Conservation (phyloP, 2,888 invertebrate genomes). For the Protonemura montana region DNA sequence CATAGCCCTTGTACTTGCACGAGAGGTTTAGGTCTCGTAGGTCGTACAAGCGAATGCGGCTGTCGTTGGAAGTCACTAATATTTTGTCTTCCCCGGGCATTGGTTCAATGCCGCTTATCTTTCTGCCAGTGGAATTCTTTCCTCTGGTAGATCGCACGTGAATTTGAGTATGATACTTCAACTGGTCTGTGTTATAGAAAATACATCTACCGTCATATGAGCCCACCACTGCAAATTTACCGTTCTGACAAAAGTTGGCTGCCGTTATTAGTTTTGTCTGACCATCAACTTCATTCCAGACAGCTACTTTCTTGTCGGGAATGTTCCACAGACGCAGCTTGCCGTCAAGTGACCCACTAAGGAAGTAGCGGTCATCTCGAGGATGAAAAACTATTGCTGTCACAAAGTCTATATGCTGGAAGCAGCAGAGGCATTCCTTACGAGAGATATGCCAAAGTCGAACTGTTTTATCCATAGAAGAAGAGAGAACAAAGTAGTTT, state of each 20-base stretch:
- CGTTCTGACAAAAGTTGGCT: slow-evolving; percentile 96
- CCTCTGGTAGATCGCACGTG: slow-evolving; percentile 96
- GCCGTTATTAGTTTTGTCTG: slow-evolving; percentile 94
- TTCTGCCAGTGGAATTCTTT: slow-evolving; percentile 91
- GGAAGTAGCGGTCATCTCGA: slow-evolving; percentile 82
- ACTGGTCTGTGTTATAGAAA: slow-evolving; percentile 97
- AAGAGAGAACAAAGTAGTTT: slow-evolving; percentile 96
- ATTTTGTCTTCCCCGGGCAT: slow-evolving; percentile 97
- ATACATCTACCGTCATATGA: slow-evolving; percentile 98
- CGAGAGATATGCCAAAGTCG: slow-evolving; percentile 97
- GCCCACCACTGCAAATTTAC: slow-evolving; percentile 97
- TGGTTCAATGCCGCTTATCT: slow-evolving; percentile 97
- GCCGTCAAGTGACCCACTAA: slow-evolving; percentile 97
- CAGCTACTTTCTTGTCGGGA: slow-evolving; percentile 94
- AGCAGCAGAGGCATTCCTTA: slow-evolving; percentile 96
- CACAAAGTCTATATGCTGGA: slow-evolving; percentile 99
- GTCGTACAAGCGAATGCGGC: slow-evolving; percentile 94
- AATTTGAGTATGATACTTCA: slow-evolving; percentile 98
- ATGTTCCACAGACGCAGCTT: slow-evolving; percentile 99
- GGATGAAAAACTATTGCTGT: slow-evolving; percentile 99
- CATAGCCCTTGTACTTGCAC: slow-evolving; percentile 94
- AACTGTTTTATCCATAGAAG: slow-evolving; percentile 98
- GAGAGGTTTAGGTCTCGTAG: slow-evolving; percentile 91
- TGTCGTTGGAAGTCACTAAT: slow-evolving; percentile 96
- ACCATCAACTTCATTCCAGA: slow-evolving; percentile 98